These are phyloP conservation scores for Cerceris rybyensis DNA, from an alignment of 2,888 invertebrate species.

Conservation along the genomic window DNA sequence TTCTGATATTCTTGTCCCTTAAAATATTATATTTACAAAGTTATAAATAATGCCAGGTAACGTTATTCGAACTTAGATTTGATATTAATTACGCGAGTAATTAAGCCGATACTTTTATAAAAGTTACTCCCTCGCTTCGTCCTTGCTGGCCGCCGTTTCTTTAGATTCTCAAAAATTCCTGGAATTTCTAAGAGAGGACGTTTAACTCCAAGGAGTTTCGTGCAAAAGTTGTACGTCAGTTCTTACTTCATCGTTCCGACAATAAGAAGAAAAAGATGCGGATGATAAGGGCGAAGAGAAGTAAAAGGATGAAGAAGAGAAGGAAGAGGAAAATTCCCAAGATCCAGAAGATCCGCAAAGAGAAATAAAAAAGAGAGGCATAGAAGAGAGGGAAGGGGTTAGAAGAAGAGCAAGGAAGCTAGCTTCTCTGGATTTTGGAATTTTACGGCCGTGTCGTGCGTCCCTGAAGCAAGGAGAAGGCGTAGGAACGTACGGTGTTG, in stretches of 20 bases:
- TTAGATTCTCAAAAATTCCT: constrained; percentile 61
- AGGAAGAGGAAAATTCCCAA: neutral
- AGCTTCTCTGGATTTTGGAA: constrained; percentile 67
- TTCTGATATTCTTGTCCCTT: neutral
- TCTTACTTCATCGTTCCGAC: constrained; percentile 24
- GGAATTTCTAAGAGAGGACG: constrained; percentile 60
- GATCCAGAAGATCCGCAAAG: constrained; percentile 15
- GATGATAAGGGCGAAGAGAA: neutral
- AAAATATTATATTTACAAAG: too few relatives aligned
- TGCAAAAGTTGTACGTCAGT: constrained; percentile 48
- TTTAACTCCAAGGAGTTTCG: constrained; percentile 56
- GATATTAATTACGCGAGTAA: constrained; percentile 59
- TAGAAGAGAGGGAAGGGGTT: constrained; percentile 30
- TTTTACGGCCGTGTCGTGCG: constrained; percentile 66
- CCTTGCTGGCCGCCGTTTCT: constrained; percentile 28
- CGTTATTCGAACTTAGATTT: too few relatives aligned
- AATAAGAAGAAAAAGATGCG: constrained; percentile 16
- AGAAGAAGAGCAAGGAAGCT: constrained; percentile 39
- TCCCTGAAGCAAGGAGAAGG: constrained; percentile 73
- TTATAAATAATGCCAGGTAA: too few relatives aligned
- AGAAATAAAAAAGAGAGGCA: neutral
- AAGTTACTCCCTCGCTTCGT: constrained; percentile 38
- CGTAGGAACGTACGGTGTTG: constrained; percentile 77
- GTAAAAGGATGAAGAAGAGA: neutral
- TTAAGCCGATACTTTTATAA: constrained; percentile 53